phyloP scores from a whole-genome alignment of 1,140 invertebrate genomes.

The Dolichoris vasculosae region DNA sequence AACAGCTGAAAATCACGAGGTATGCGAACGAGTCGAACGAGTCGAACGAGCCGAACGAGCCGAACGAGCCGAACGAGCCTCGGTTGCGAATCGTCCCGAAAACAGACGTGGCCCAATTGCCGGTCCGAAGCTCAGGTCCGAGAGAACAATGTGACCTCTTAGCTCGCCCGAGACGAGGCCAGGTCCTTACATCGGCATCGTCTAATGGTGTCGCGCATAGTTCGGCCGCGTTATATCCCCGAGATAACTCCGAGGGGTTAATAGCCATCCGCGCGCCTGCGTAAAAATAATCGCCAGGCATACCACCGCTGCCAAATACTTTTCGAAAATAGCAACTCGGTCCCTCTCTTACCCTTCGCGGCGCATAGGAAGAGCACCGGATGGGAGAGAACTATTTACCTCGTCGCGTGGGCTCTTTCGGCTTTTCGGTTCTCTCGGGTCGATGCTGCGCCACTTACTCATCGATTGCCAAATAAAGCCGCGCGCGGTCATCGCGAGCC shows the following conservation, averaged over 20 bases:
- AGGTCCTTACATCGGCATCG: background rate
- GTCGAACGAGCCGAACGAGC: no score
- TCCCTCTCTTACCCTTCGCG: background rate
- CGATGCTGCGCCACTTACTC: conserved; percentile 3
- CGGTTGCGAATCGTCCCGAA: background rate
- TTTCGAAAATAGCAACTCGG: conserved; percentile 59
- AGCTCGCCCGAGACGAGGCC: background rate
- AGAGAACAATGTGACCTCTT: conserved; percentile 31
- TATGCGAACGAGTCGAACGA: no score
- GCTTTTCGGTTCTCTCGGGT: background rate
- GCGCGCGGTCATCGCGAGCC: background rate
- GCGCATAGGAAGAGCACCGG: background rate
- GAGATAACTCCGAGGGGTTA: conserved; percentile 57
- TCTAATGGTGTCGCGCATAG: conserved; percentile 12
- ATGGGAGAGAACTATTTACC: conserved; percentile 45
- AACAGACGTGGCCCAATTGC: conserved; percentile 25
- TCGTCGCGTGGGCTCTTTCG: conserved; percentile 44
- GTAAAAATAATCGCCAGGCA: conserved; percentile 63
- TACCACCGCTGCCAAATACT: conserved; percentile 64
- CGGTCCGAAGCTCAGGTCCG: background rate
- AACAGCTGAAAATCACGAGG: no score
- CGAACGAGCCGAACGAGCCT: no score
- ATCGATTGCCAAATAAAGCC: conserved; percentile 47
- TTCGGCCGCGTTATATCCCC: background rate
- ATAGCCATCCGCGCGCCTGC: conserved; percentile 58